Evolutionary conservation across 2,888 invertebrate genomes (phyloP), one percentile per base, ranked within the genome.

Genomic region (Drosophila meridiana): DNA sequence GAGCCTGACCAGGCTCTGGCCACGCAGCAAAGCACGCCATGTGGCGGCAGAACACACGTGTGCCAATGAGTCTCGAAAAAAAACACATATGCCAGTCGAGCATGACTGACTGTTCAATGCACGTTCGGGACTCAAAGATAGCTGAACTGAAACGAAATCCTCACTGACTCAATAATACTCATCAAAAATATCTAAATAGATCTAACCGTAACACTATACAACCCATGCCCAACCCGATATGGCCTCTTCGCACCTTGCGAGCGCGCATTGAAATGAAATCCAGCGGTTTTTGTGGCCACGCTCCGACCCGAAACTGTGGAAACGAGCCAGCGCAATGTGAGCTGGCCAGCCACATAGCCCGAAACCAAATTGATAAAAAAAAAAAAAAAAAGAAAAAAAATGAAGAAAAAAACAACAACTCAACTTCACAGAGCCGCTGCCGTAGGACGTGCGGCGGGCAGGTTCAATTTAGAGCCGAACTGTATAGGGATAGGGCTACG

Each of bases 211-310:
- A 6, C 47, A 5, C 45, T 28, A 11, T 9, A 4, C 48, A 3
- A 3, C 14, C 0, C 48, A 30, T 0, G 14, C 8, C 4, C n/a
- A 20, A 7, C 6, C 52, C 3, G 4, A 52, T 52, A 52, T 52
- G 4, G 20, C 14, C 34, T 0, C 2, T 13, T 52, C 1, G 13
- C 52, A 36, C 4, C 20, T 26, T 20, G 34, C 13, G 34, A 57
- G 8, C 28, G 42, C 8, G 32, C 3, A 43, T 32, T 6, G 61
- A 50, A 67, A 14, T 40, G 40, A 53, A 72, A 65, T 62, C 76
- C 76, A 68, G 67, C 68, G 78, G 78, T 60, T 78, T 52, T 52
- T 78, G 76, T 69, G 80, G 80, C 80, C 78, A 79, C 63, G 64
- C 45, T 67, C 53, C 36, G 47, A 48, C 50, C 63, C 75, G 48